Evolutionary conservation across 1,140 invertebrate species (phyloP).

Genomic region (Octopus bimaculoides): DNA sequence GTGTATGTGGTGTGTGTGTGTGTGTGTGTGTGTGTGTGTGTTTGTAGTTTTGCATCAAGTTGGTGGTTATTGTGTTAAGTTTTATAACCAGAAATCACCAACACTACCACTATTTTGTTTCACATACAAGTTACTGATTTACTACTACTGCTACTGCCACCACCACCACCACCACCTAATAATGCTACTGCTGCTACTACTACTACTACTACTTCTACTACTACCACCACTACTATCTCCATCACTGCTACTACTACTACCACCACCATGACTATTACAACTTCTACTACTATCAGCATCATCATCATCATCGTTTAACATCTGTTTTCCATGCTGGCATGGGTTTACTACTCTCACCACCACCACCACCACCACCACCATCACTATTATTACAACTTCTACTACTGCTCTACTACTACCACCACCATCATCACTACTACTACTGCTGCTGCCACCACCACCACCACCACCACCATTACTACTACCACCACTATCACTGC

Average conservation of each 20-base stretch:
- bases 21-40: too few relatives aligned
- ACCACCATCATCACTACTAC: conserved; percentile 21
- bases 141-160: too few relatives aligned
- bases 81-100: not conserved
- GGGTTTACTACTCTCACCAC: conserved; percentile 15
- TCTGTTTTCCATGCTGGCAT: too few relatives aligned
- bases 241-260: not conserved
- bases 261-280: not conserved
- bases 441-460: conserved; percentile 18
- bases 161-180: too few relatives aligned
- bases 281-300: not conserved
- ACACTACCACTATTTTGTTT: not conserved
- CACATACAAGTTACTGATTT: not conserved
- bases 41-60: too few relatives aligned
- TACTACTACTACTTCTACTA: not conserved
- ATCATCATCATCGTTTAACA: not conserved
- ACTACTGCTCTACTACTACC: conserved; percentile 20
- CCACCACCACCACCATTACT: conserved; percentile 20
- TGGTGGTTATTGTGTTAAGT: too few relatives aligned
- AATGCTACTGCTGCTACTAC: not conserved
- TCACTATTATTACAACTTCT: conserved; percentile 21
- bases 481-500: conserved; percentile 23
- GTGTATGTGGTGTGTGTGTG: too few relatives aligned
- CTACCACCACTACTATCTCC: not conserved
- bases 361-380: conserved; percentile 18